Percentiles rank a stretch among this genome's conserved stretches.
phyloP scores from a whole-genome alignment of 2,888 invertebrate species.

The Polymixis flavicincta region DNA sequence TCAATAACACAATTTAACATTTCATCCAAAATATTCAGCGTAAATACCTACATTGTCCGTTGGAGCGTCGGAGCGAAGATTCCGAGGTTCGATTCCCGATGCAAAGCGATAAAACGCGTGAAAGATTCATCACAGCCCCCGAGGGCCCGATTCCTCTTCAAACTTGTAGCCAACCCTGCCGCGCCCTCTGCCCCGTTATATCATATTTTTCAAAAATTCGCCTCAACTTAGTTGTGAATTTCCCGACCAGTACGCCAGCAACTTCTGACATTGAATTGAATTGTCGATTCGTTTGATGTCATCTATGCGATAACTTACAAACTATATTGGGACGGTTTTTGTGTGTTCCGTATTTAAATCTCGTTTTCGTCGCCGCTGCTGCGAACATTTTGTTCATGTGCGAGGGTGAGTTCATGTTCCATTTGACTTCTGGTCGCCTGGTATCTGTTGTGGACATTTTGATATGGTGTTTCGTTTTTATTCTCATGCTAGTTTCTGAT shows the following conservation, averaged over 20 bases:
- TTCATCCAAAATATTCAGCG: conserved; percentile 56
- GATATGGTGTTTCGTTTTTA: conserved; percentile 15
- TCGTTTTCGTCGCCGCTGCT: conserved; percentile 49
- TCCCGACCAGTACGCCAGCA: conserved; percentile 71
- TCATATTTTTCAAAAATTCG: conserved; percentile 88
- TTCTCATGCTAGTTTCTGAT: conserved; percentile 10
- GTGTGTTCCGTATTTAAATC: conserved; percentile 56
- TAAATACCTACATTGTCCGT: conserved; percentile 63
- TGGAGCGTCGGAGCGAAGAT: conserved; percentile 69
- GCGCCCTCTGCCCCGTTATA: conserved; percentile 79
- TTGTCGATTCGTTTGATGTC: conserved; percentile 73
- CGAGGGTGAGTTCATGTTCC: conserved; percentile 16
- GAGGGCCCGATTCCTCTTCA: conserved; percentile 86
- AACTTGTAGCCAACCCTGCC: conserved; percentile 84
- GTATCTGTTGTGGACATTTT: conserved; percentile 27
- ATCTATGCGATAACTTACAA: conserved; percentile 68
- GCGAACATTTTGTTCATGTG: conserved; percentile 46
- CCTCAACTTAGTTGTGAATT: conserved; percentile 78
- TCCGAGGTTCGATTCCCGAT: conserved; percentile 84
- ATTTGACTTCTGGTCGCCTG: conserved; percentile 40
- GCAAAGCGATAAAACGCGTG: conserved; percentile 88
- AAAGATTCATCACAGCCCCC: conserved; percentile 89
- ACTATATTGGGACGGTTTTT: conserved; percentile 58
- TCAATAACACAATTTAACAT: conserved; percentile 61
- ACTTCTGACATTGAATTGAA: conserved; percentile 82